Base-by-base conservation (phyloP, 2,113 vertebrate species). In the Cottus gobio region DNA sequence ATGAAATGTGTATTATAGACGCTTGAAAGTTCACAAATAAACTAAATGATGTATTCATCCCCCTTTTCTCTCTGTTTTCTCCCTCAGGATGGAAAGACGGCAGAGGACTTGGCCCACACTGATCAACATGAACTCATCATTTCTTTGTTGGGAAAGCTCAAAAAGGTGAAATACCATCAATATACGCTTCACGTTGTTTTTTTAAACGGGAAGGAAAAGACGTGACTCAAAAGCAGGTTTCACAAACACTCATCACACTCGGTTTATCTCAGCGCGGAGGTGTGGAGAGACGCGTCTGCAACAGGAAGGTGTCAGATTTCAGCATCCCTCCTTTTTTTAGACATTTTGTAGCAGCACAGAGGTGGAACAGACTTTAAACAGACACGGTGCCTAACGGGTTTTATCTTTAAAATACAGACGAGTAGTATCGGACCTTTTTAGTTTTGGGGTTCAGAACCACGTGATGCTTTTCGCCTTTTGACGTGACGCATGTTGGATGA, bases 21-120 rank as follows among this genome's bases (percentile, higher is more conserved):
- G 31, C 12, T 28, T 4, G 18, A 34, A 12, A 13, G 26, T 57
- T 11, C 7, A 28, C 42, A 48, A 75, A 22, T 65, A 26, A 34
- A 36, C 22, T 1, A 68, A 63, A 79, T 24, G 8, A 36, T 71
- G 13, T 42, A 20, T 75, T 61, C 54, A n/a, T 71, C 37, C n/a
- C n/a, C 12, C 26, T 28, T 83, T 12, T 76, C 24, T 36, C 30
- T 22, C 4, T 34, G 34, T 34, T 1, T 34, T 34, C 4, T 84
- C 60, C 68, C 39, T 87, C 89, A 99, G 98, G 97, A 99, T 68
- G 97, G 97, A 36, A 99, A 98, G 90, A 97, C 96, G 0, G 96
- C 97, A 4, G 98, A 99, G 91, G 97, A 99, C 75, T 92, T 99
- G 0, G 96, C 97, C 16, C 94, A 90, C 56, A 85, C 93, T 0